Evolutionary conservation across 64 coral and sea anemone genomes (phyloP).

Genomic region (Platygyra sinensis): DNA sequence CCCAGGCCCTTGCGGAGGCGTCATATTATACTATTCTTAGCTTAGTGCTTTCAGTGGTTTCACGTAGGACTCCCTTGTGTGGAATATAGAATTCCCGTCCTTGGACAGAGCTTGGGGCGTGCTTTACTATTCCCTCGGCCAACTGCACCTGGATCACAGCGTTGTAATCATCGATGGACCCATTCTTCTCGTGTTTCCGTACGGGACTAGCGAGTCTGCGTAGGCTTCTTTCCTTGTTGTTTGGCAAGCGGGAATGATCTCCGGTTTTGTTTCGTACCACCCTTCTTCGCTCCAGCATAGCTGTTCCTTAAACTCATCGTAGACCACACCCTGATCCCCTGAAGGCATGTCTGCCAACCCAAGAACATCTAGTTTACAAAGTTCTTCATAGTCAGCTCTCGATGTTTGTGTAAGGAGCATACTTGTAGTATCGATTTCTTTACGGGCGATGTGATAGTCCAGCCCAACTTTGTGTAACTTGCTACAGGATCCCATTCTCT

Average conservation of each 20-base stretch:
- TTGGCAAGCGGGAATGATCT: not conserved
- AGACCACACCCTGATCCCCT: not conserved
- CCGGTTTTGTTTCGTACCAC: not conserved
- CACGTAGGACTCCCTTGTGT: not conserved
- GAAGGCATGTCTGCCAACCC: not conserved
- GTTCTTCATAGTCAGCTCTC: not conserved
- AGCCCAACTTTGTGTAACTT: conserved; percentile 13
- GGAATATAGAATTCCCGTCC: not conserved
- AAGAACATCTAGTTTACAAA: conserved; percentile 11
- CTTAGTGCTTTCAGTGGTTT: not conserved
- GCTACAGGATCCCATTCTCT: conserved; percentile 5
- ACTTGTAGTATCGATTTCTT: not conserved
- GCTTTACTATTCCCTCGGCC: not conserved
- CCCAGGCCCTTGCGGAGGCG: not conserved
- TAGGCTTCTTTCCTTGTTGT: no score
- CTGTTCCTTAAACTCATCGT: conserved; percentile 6
- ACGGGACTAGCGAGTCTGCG: not conserved
- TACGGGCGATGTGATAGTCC: not conserved
- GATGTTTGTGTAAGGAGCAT: not conserved
- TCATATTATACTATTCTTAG: no score
- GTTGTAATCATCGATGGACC: not conserved
- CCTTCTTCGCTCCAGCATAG: not conserved
- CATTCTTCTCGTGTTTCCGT: not conserved
- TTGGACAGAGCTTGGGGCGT: not conserved
- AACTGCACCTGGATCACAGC: not conserved